These are phyloP conservation scores for Eptesicus fuscus DNA, from an alignment of 2,113 vertebrate species.

Conservation along the genomic window DNA sequence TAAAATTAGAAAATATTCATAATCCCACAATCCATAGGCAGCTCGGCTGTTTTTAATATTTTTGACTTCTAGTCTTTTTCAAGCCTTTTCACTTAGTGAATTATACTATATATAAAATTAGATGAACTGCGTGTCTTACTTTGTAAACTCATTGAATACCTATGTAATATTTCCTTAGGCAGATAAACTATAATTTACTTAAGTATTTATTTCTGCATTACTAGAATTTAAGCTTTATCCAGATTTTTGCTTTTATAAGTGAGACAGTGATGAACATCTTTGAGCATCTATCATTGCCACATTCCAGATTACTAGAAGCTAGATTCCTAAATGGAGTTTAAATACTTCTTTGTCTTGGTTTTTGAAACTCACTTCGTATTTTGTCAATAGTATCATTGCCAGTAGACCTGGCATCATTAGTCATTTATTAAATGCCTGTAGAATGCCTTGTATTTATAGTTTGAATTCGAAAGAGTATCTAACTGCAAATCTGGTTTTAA, in stretches of 20 bases:
- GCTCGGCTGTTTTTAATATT: neutral
- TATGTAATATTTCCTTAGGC: neutral
- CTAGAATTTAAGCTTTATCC: neutral
- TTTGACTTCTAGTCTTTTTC: neutral
- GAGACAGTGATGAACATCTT: neutral
- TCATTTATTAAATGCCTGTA: neutral
- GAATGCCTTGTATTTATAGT: neutral
- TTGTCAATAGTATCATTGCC: neutral
- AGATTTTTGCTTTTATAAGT: conserved; percentile 2
- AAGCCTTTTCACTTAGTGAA: neutral
- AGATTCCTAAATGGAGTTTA: neutral
- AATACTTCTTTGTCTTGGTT: neutral
- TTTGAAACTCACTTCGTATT: neutral
- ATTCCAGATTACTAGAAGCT: neutral
- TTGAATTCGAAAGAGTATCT: conserved; percentile 17
- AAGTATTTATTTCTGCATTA: neutral
- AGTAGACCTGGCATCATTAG: neutral
- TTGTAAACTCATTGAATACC: neutral
- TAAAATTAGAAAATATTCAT: neutral
- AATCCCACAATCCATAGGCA: neutral
- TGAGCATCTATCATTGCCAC: neutral
- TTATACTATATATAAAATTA: neutral
- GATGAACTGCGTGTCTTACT: neutral
- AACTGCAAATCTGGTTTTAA: neutral
- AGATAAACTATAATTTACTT: neutral